Conservation (phyloP, 1,140 invertebrate genomes). For the Orussus abietinus region DNA sequence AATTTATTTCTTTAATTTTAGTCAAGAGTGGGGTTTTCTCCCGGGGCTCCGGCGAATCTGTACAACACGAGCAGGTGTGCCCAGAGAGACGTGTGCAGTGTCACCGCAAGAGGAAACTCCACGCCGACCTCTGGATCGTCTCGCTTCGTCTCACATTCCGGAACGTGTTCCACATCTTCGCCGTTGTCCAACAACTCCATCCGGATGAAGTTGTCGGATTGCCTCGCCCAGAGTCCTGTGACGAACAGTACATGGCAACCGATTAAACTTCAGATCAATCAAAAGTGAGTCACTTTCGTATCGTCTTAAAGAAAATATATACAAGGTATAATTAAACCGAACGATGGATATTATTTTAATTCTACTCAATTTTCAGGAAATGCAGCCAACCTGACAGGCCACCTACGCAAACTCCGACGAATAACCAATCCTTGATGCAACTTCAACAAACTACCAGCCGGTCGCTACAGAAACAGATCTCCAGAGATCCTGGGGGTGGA, state of each 20-base stretch:
- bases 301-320: conserved; percentile 9
- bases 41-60: conserved; percentile 46
- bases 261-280: conserved; percentile 48
- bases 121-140: conserved; percentile 40
- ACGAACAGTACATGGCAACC: conserved; percentile 33
- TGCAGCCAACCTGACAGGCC: conserved; percentile 34
- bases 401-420: conserved; percentile 19
- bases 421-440: conserved; percentile 14
- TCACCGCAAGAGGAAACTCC: conserved; percentile 28
- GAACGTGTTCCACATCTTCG: conserved; percentile 27
- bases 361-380: conserved; percentile 29
- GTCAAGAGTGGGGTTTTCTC: conserved; percentile 42
- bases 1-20: conserved; percentile 18
- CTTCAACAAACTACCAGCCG: conserved; percentile 31
- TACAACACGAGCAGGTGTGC: conserved; percentile 40
- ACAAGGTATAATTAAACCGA: not conserved
- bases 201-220: conserved; percentile 41
- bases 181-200: conserved; percentile 29
- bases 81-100: conserved; percentile 18
- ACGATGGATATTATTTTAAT: conserved; percentile 11
- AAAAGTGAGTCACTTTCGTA: conserved; percentile 33
- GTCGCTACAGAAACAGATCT: conserved; percentile 69
- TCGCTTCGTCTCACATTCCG: conserved; percentile 39
- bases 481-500: conserved; percentile 38
- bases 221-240: conserved; percentile 34